Evolutionary conservation across 1,140 invertebrate genomes (phyloP), one percentile per base, ranked within the genome.

Genomic region (Amphibalanus amphitrite): DNA sequence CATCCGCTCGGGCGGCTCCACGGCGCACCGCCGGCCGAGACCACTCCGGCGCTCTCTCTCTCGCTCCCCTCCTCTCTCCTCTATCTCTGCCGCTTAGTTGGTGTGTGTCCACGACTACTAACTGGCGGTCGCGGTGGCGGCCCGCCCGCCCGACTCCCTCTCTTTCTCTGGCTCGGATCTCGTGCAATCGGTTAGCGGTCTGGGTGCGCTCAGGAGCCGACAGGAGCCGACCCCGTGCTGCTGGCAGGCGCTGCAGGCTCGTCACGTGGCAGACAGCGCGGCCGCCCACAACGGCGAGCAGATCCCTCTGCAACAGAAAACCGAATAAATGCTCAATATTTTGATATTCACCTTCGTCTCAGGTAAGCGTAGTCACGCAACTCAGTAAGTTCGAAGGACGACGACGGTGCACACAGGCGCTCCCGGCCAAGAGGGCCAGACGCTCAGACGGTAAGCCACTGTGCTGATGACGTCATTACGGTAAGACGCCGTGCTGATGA

Each of bases 241-340:
- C 13, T 59, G 10, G 47, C 47, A 59, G 47, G 47, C 47, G 1
- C 47, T 59, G 13, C 47, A 59, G 47, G 47, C 17, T 13, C 47
- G 47, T 23, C 13, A 59, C 13, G 47, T 59, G 13, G 17, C 13
- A 8, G 47, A 59, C 13, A 59, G 20, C 13, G 47, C 13, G 47
- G 47, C 47, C 20, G 17, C 33, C 33, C 33, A 59, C 13, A 59
- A 59, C 13, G 47, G 47, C 13, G 47, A 59, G 47, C 13, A 59
- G 47, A 59, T 59, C 47, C 47, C 47, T 20, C 47, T 59, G 47
- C 47, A 59, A 20, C 13, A 59, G 47, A 59, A 59, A 59, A 59
- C 47, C 47, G 47, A 59, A 59, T 59, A 59, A 59, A 59, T 59
- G 47, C 47, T 59, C 47, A 59, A 59, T 59, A 59, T 59, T 59